Percentiles rank a stretch among this genome's conserved stretches.
These are phyloP conservation scores for Chirona hameri DNA, from an alignment of 2,888 invertebrate genomes.

Conservation along the genomic window DNA sequence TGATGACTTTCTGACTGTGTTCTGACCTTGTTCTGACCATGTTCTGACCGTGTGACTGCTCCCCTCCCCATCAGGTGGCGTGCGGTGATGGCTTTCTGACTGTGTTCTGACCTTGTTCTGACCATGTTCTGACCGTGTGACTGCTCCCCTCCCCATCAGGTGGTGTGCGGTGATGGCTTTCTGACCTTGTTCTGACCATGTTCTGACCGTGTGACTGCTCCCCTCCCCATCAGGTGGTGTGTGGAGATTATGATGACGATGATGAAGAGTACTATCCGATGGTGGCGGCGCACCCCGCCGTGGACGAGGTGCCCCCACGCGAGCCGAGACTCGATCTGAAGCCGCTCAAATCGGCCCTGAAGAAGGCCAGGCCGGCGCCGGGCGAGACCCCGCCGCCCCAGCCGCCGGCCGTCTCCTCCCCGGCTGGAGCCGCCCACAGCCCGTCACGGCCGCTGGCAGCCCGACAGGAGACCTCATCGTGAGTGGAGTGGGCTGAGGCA, in stretches of 20 bases:
- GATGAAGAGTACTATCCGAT: conserved; percentile 35
- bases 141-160: background rate
- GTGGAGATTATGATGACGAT: conserved; percentile 37
- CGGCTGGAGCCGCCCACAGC: conserved; percentile 41
- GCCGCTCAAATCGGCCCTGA: conserved; percentile 86
- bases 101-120: background rate
- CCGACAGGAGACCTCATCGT: background rate
- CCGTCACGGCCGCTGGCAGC: conserved; percentile 26
- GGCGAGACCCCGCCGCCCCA: background rate
- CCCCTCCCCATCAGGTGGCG: too few species aligned
- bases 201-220: background rate
- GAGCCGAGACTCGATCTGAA: conserved; percentile 88
- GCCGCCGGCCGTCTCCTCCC: conserved; percentile 42
- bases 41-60: background rate
- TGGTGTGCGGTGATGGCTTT: too few species aligned
- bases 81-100: too few species aligned
- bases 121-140: background rate
- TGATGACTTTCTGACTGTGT: background rate
- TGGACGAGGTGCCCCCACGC: conserved; percentile 82
- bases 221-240: background rate
- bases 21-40: background rate
- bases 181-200: background rate
- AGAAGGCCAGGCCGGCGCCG: conserved; percentile 51
- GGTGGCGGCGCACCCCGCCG: conserved; percentile 30
- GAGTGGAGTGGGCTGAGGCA: conserved; percentile 37